These are phyloP conservation scores for Sinentomon sp. DNA, from an alignment of 2,888 invertebrate genomes.

Conservation along the genomic window DNA sequence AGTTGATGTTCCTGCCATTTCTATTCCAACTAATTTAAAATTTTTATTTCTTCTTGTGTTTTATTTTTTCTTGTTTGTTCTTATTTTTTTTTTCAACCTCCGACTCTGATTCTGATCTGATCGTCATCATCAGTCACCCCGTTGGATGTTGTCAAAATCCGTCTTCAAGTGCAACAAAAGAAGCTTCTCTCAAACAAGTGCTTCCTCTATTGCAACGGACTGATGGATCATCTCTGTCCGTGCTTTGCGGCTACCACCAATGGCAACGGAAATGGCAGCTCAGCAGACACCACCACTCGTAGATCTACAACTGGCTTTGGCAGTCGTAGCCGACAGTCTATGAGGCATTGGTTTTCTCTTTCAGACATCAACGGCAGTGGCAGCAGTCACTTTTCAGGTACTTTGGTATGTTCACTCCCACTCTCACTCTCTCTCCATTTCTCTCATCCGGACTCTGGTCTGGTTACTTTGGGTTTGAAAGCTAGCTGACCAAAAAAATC, in stretches of 20 bases:
- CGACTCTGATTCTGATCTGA: too few relatives aligned
- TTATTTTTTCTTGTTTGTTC: conserved; percentile 1
- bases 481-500: too few relatives aligned
- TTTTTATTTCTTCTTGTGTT: conserved; percentile 8
- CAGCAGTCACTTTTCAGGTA: too few relatives aligned
- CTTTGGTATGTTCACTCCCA: too few relatives aligned
- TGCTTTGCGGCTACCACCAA: conserved; percentile 29
- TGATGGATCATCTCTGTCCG: conserved; percentile 91
- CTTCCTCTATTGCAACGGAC: conserved; percentile 85
- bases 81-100: conserved; percentile 1
- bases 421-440: too few relatives aligned
- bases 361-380: too few relatives aligned
- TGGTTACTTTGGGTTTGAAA: too few relatives aligned
- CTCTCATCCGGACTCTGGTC: too few relatives aligned
- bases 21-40: neutral
- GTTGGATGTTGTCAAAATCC: conserved; percentile 93
- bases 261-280: conserved; percentile 13
- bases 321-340: too few relatives aligned
- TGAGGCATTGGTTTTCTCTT: too few relatives aligned
- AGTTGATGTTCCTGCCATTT: too few relatives aligned
- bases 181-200: conserved; percentile 53
- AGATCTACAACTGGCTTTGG: neutral
- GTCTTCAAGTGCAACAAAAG: conserved; percentile 81
- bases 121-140: conserved; percentile 72
- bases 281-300: neutral